Conservation (phyloP, 2,888 invertebrate genomes). For the Nomada fucata region DNA sequence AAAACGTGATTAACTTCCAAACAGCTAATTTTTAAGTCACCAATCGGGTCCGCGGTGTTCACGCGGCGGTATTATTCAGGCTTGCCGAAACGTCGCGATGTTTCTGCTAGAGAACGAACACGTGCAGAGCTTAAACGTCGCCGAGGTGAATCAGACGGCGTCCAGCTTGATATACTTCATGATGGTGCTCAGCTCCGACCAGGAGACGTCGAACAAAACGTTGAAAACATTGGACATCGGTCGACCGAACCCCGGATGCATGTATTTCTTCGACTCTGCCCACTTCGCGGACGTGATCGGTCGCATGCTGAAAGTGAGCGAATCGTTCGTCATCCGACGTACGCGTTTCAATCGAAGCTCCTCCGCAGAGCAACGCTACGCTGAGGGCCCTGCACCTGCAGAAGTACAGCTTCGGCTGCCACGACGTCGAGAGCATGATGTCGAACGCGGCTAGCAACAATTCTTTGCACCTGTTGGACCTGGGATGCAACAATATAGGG, state of each 20-base stretch:
- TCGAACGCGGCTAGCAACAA: conserved; percentile 85
- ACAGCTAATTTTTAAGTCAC: no score
- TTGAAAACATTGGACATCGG: conserved; percentile 83
- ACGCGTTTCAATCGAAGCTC: neutral
- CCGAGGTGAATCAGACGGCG: conserved; percentile 86
- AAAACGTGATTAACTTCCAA: conserved; percentile 77
- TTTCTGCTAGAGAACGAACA: conserved; percentile 84
- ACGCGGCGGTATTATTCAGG: conserved; percentile 74
- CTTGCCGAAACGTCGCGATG: conserved; percentile 85
- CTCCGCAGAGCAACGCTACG: conserved; percentile 80
- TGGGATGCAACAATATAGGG: conserved; percentile 87
- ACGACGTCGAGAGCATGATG: conserved; percentile 86
- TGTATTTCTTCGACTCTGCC: conserved; percentile 74
- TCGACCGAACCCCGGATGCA: conserved; percentile 80
- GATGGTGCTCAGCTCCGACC: conserved; percentile 84
- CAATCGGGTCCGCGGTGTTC: no score
- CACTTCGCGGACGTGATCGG: conserved; percentile 80
- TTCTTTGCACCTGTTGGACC: conserved; percentile 86
- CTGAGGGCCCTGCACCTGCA: conserved; percentile 86
- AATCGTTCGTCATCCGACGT: neutral
- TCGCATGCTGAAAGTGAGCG: conserved; percentile 79
- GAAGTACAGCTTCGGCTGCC: conserved; percentile 87
- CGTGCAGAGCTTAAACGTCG: conserved; percentile 86
- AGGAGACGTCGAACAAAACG: conserved; percentile 74
- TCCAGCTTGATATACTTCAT: conserved; percentile 85